Base-by-base conservation (phyloP, 2,113 vertebrate genomes). In the Mastomys coucha region DNA sequence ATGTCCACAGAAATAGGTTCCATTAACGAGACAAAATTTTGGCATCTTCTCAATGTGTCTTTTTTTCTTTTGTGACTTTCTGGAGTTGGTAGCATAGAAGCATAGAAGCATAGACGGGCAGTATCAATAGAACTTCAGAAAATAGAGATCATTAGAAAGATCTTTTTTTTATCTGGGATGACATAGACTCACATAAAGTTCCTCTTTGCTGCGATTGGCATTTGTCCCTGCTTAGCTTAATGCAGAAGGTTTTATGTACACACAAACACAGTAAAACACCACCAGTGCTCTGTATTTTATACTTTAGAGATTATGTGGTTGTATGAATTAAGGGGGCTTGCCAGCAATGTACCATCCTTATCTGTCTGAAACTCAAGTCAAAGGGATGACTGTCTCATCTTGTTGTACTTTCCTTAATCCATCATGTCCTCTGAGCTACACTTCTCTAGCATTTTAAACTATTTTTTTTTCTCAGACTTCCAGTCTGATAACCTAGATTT, bases 371-470 rank as follows among this genome's bases (percentile, higher is more conserved):
- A 72, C 7, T 81, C 58, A 13, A 6, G 26, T 89, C 28, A 87
- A 93, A 89, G n/a, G 58, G 33, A 88, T 39, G 70, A 20, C 70
- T 8, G 12, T 51, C 14, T 3, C 56, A 12, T 63, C 22, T 65
- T 96, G 77, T 65, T 95, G 82, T 78, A 36, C 0, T 93, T 88
- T 94, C 36, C 39, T 67, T 49, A 67, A 31, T 33, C 63, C 42
- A 65, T 13, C 42, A 67, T 67, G 28, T 20, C 0, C 16, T 26
- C 26, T 86, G 28, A 86, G 14, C 2, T 86, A 33, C 2, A 65
- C 7, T 49, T 49, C 2, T 33, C 63, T 7, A 67, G 9, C 2
- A 49, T 49, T 86, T 42, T 49, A 45, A 42, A 49, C 0, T 33
- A 22, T 51, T 42, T 19, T 51, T 51, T 31, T 39, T 9, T 22